Evolutionary conservation across 2,888 invertebrate genomes (phyloP).

Genomic region (Axea sp.): DNA sequence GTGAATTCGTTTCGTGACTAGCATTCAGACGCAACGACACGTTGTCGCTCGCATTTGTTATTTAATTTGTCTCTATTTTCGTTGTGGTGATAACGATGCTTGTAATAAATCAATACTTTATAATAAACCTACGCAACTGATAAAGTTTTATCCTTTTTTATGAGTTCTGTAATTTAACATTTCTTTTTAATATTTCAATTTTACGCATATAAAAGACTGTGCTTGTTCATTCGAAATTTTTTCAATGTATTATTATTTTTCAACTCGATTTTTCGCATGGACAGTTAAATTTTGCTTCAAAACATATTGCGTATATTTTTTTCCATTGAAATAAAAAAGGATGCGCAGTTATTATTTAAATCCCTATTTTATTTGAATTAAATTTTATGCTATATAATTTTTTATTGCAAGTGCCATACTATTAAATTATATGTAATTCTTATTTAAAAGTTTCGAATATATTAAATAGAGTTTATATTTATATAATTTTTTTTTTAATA

Average conservation of each 20-base stretch:
- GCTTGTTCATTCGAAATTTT: neutral
- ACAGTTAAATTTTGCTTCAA: neutral
- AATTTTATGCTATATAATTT: too few relatives aligned
- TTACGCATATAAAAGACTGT: conserved; percentile 4
- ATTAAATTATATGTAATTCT: too few relatives aligned
- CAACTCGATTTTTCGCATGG: conserved; percentile 10
- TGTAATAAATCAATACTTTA: conserved; percentile 48
- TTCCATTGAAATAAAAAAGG: too few relatives aligned
- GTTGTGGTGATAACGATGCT: conserved; percentile 29
- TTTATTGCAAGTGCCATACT: too few relatives aligned
- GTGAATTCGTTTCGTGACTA: conserved; percentile 34
- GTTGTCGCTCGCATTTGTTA: conserved; percentile 50
- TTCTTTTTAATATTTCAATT: neutral
- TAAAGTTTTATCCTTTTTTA: conserved; percentile 32
- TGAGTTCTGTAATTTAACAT: conserved; percentile 17
- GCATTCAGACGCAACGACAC: conserved; percentile 44
- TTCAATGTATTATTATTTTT: conserved; percentile 11
- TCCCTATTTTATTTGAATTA: too few relatives aligned
- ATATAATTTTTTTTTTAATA: too few relatives aligned
- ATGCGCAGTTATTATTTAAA: too few relatives aligned
- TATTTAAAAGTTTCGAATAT: too few relatives aligned
- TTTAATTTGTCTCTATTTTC: conserved; percentile 50
- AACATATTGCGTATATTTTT: too few relatives aligned
- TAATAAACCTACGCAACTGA: conserved; percentile 26
- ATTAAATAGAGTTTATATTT: too few relatives aligned